Conservation (phyloP, 2,113 vertebrate genomes). For the Phocoena sinus region DNA sequence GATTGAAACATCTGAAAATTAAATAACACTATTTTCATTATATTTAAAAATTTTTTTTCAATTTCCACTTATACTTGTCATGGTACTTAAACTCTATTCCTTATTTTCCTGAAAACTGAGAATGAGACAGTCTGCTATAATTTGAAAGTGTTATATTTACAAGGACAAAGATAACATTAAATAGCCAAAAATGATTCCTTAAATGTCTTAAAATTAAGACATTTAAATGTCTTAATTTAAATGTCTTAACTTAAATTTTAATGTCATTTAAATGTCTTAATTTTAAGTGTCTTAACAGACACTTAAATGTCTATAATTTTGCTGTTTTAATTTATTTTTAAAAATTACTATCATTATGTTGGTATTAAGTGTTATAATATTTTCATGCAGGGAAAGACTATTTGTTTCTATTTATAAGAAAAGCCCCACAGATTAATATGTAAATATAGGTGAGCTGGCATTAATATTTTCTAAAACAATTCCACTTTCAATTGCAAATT, state of each 20-base stretch:
- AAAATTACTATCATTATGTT: neutral
- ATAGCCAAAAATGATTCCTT: neutral
- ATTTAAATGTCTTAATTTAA: too few species aligned
- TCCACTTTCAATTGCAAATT: neutral
- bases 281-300: too few species aligned
- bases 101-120: neutral
- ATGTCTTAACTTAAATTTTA: too few species aligned
- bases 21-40: neutral
- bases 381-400: neutral
- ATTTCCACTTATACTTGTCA: neutral
- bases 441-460: neutral
- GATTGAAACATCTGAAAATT: neutral
- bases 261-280: too few species aligned
- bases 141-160: neutral
- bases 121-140: neutral
- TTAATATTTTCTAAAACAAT: slow-evolving; percentile 31
- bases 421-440: neutral
- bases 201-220: too few species aligned
- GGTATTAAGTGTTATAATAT: neutral
- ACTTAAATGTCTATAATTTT: neutral
- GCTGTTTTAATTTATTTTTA: neutral
- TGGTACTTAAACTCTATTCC: neutral
- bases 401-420: neutral
- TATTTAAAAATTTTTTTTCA: neutral
- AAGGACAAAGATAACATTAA: neutral